phyloP scores from a whole-genome alignment of 2,888 invertebrate genomes.

The Ennomos erosarius region DNA sequence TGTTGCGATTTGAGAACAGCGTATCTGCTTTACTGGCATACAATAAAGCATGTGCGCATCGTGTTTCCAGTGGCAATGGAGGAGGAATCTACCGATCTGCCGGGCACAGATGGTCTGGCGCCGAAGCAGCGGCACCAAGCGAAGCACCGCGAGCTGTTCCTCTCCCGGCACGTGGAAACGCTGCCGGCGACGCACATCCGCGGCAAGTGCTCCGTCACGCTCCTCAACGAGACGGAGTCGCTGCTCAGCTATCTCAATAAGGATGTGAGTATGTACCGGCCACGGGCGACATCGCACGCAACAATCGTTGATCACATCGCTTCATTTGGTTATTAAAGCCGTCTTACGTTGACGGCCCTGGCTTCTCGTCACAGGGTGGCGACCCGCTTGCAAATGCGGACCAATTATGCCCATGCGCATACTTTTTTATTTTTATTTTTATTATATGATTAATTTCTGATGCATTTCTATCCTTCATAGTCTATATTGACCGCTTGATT shows the following conservation, averaged over 20 bases:
- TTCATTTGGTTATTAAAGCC: too few relatives aligned
- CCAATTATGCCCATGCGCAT: too few relatives aligned
- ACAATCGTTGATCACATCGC: too few relatives aligned
- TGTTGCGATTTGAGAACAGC: too few relatives aligned
- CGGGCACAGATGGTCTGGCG: conserved; percentile 88
- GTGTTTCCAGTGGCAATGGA: conserved; percentile 87
- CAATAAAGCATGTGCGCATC: conserved; percentile 1
- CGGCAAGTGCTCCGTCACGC: conserved; percentile 99
- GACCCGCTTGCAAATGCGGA: too few relatives aligned
- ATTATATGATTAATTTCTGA: too few relatives aligned
- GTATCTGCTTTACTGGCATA: too few relatives aligned
- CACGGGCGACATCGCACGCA: conserved; percentile 33
- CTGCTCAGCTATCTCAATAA: conserved; percentile 98
- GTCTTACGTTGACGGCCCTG: too few relatives aligned
- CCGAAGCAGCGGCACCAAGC: conserved; percentile 97
- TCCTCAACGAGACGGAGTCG: conserved; percentile 99
- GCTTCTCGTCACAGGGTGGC: too few relatives aligned
- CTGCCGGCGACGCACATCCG: conserved; percentile 99
- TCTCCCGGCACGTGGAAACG: conserved; percentile 98
- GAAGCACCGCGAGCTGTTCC: conserved; percentile 98
- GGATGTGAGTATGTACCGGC: conserved; percentile 90
- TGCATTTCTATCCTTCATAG: too few relatives aligned
- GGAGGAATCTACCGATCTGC: conserved; percentile 86
- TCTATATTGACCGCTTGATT: too few relatives aligned
- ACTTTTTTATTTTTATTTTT: too few relatives aligned